These are phyloP conservation scores for Peromyscus nudipes DNA, from an alignment of 2,797 vertebrate genomes.

Conservation along the genomic window DNA sequence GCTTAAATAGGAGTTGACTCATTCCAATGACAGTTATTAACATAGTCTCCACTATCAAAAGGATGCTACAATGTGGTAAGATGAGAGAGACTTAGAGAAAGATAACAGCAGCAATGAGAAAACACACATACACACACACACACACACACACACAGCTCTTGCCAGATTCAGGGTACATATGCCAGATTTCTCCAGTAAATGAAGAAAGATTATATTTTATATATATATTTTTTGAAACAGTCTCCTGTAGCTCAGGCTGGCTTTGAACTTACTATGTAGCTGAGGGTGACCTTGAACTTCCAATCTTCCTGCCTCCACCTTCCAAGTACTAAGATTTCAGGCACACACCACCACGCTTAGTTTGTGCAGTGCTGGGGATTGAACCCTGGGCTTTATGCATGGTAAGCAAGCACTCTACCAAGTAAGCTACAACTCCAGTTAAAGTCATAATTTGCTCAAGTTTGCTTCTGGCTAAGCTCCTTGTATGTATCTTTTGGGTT, in stretches of 20 bases:
- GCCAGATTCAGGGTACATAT: neutral
- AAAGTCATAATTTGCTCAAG: neutral
- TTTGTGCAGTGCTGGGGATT: neutral
- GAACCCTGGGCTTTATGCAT: neutral
- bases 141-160: neutral
- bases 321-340: neutral
- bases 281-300: neutral
- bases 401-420: neutral
- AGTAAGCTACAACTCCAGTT: neutral
- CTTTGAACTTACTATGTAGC: neutral
- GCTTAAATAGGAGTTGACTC: neutral
- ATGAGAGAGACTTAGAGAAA: neutral
- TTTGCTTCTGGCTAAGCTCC: neutral
- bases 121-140: neutral
- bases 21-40: neutral
- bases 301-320: neutral
- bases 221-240: too few species aligned
- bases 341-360: fast-evolving
- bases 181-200: neutral
- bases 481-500: neutral
- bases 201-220: neutral
- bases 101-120: neutral
- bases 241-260: neutral
- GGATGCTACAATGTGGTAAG: neutral
- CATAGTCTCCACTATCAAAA: neutral